A percentile compares a stretch with the other conserved stretches of the same genome.
Conservation (phyloP, 2,888 invertebrate species). For the Endotricha flammealis region DNA sequence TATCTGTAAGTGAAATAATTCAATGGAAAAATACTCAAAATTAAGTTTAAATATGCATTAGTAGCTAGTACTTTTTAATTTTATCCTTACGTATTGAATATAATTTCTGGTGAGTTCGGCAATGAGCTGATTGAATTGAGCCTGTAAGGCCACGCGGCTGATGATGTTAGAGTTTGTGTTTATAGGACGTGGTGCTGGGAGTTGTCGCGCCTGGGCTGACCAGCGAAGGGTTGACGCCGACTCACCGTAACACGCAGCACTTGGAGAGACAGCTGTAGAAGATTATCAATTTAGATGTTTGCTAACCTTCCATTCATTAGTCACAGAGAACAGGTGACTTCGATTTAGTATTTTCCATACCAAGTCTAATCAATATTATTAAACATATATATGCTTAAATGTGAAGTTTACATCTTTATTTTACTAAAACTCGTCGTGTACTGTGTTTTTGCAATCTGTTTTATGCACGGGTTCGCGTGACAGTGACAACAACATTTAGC, state of each 20-base stretch:
- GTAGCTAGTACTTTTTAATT: no score
- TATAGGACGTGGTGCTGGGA: constrained; percentile 48
- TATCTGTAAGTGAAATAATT: constrained; percentile 36
- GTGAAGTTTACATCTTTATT: no score
- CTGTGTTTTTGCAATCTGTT: no score
- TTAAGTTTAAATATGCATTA: not conserved
- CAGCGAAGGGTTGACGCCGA: constrained; percentile 89
- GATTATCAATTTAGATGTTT: no score
- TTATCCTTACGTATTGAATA: constrained; percentile 50
- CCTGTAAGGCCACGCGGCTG: constrained; percentile 41
- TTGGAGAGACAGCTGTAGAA: constrained; percentile 89
- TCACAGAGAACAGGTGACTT: no score
- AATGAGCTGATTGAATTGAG: constrained; percentile 60
- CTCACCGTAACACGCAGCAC: constrained; percentile 86
- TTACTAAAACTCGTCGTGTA: no score
- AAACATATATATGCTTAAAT: no score
- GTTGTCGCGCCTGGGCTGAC: constrained; percentile 85
- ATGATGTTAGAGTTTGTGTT: constrained; percentile 21
- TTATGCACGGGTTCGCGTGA: no score
- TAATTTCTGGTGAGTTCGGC: constrained; percentile 52
- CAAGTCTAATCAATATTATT: no score
- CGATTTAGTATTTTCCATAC: no score
- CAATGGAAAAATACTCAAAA: not conserved
- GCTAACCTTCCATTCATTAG: no score
- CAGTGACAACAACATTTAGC: no score